Percentiles rank a stretch among this genome's conserved stretches.
Conservation (phyloP, 2,797 vertebrate genomes). For the Champsocephalus esox region DNA sequence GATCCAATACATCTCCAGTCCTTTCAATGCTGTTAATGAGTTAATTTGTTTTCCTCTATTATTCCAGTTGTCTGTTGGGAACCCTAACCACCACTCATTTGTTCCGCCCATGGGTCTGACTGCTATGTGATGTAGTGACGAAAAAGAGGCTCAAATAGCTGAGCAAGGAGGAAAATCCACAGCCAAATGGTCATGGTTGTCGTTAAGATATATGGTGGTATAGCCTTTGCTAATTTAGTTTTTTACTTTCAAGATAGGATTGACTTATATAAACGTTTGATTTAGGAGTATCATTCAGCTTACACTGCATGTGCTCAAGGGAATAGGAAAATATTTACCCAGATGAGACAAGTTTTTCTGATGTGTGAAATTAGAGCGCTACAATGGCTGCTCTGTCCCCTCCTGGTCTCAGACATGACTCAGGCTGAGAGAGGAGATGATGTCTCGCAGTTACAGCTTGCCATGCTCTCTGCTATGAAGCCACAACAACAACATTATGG, state of each 20-base stretch:
- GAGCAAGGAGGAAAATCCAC: slow-evolving; percentile 38
- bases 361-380: slow-evolving; percentile 48
- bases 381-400: slow-evolving; percentile 74
- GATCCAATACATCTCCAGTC: not conserved
- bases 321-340: slow-evolving; percentile 39
- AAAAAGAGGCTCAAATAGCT: slow-evolving; percentile 38
- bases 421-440: slow-evolving; percentile 64
- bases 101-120: slow-evolving; percentile 44
- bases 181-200: slow-evolving; percentile 19
- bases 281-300: not conserved
- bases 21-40: not conserved
- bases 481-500: slow-evolving; percentile 43
- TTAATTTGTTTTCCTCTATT: slow-evolving; percentile 35
- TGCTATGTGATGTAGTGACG: slow-evolving; percentile 37
- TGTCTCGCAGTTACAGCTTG: slow-evolving; percentile 55
- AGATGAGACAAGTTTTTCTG: slow-evolving; percentile 60
- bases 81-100: slow-evolving; percentile 28
- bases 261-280: not conserved
- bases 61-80: slow-evolving; percentile 27
- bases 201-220: slow-evolving; percentile 9
- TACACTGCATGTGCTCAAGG: slow-evolving; percentile 7
- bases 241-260: not conserved
- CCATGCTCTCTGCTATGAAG: slow-evolving; percentile 34
- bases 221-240: not conserved
- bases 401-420: slow-evolving; percentile 73